phyloP scores from a whole-genome alignment of 1,140 invertebrate species.

The Drosophila orosa region DNA sequence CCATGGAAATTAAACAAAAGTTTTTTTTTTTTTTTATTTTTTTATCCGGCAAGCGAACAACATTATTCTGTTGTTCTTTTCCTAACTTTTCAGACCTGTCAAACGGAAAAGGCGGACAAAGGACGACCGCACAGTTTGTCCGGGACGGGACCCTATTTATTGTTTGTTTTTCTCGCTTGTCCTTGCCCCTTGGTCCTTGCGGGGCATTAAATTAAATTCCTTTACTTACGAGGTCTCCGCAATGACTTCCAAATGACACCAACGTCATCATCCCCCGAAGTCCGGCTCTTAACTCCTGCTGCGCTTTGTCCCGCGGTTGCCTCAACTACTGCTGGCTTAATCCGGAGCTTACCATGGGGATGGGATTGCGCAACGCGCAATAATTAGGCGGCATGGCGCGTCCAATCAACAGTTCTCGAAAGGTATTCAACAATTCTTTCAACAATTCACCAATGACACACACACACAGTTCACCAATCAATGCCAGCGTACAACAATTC shows the following conservation, averaged over 20 bases:
- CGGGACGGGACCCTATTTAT: constrained; percentile 34
- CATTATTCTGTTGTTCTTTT: constrained; percentile 58
- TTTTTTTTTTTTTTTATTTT: constrained; percentile 34
- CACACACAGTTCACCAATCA: constrained; percentile 19
- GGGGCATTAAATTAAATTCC: constrained; percentile 55
- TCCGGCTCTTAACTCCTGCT: constrained; percentile 32
- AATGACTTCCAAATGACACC: constrained; percentile 52
- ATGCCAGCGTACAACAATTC: constrained; percentile 8
- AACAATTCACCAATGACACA: constrained; percentile 16
- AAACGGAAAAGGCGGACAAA: constrained; percentile 34
- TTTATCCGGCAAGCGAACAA: constrained; percentile 44
- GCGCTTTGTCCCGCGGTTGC: constrained; percentile 15
- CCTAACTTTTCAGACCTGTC: constrained; percentile 47
- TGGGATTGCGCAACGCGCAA: constrained; percentile 75
- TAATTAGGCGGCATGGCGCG: constrained; percentile 60
- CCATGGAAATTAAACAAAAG: constrained; percentile 74
- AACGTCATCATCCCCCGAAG: constrained; percentile 38
- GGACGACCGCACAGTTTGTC: constrained; percentile 38
- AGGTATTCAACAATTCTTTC: constrained; percentile 42
- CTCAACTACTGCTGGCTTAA: constrained; percentile 25
- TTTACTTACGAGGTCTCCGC: constrained; percentile 42
- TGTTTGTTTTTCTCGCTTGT: constrained; percentile 38
- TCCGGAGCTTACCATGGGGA: constrained; percentile 19
- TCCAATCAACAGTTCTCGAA: constrained; percentile 66
- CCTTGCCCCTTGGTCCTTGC: constrained; percentile 8